A percentile compares a stretch with the other conserved stretches of the same genome.
These are phyloP conservation scores for Phthorimaea operculella DNA, from an alignment of 1,140 invertebrate genomes.

Conservation along the genomic window DNA sequence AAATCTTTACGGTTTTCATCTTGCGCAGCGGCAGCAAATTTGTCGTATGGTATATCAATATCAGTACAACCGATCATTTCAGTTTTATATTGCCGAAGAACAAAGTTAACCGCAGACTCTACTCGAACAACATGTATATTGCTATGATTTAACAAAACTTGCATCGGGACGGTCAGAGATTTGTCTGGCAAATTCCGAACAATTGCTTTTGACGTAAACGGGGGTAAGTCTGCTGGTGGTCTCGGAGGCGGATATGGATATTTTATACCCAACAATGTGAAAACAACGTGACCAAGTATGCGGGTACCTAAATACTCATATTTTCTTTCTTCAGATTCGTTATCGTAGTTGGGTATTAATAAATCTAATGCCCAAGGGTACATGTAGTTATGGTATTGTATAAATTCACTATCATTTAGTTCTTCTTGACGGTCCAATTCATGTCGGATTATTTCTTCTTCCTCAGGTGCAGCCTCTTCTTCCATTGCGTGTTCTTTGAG, in stretches of 20 bases:
- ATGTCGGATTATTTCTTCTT: constrained; percentile 42
- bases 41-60: constrained; percentile 61
- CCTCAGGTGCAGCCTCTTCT: constrained; percentile 28
- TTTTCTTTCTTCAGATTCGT: constrained; percentile 50
- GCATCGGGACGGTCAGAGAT: constrained; percentile 49
- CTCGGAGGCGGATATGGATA: constrained; percentile 60
- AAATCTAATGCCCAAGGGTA: constrained; percentile 50
- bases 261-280: constrained; percentile 68
- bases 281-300: constrained; percentile 69
- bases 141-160: constrained; percentile 53
- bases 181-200: constrained; percentile 63
- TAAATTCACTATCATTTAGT: constrained; percentile 53
- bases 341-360: constrained; percentile 52
- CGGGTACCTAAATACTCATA: constrained; percentile 56
- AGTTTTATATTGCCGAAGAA: constrained; percentile 64
- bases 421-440: constrained; percentile 49
- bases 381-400: constrained; percentile 55
- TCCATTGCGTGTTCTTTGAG: constrained; percentile 36
- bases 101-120: constrained; percentile 69
- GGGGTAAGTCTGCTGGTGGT: constrained; percentile 45
- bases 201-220: constrained; percentile 56
- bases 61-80: constrained; percentile 65
- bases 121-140: constrained; percentile 67
- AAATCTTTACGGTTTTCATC: constrained; percentile 50
- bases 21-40: constrained; percentile 36